Evolutionary conservation across 2,888 invertebrate species (phyloP).

Genomic region (Aricia artaxerxes): DNA sequence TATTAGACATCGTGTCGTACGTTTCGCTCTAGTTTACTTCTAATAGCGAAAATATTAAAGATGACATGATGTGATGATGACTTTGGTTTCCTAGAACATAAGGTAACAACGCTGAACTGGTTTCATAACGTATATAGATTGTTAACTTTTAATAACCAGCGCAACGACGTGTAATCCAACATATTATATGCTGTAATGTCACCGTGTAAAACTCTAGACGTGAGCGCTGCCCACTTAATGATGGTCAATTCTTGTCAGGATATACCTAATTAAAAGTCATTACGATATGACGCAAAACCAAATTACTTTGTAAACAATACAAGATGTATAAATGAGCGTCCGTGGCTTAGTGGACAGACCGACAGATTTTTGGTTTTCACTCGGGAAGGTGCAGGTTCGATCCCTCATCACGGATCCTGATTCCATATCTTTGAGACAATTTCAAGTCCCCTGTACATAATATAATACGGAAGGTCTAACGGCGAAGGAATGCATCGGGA

Average conservation of each 20-base stretch:
- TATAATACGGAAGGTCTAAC: too few relatives aligned
- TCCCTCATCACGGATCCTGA: too few relatives aligned
- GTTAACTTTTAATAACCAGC: background rate
- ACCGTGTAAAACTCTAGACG: background rate
- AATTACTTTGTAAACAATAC: constrained; percentile 4
- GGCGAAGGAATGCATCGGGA: too few relatives aligned
- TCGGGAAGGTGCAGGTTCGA: too few relatives aligned
- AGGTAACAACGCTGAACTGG: background rate
- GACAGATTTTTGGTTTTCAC: too few relatives aligned
- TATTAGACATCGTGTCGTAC: too few relatives aligned
- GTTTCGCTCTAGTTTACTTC: background rate
- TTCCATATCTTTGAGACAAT: too few relatives aligned
- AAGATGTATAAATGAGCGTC: background rate
- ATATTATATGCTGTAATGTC: background rate
- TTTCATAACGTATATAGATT: background rate
- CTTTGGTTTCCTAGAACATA: background rate
- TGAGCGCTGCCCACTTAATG: background rate
- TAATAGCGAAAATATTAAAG: background rate
- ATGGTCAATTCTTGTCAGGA: background rate
- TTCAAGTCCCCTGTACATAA: too few relatives aligned
- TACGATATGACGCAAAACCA: constrained; percentile 12
- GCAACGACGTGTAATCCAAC: background rate
- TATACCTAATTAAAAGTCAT: constrained; percentile 5
- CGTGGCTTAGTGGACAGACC: too few relatives aligned
- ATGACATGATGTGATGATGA: background rate